A percentile compares a stretch with the other conserved stretches of the same genome.
phyloP scores from a whole-genome alignment of 1,140 invertebrate genomes.

The Hylyphantes graminicola region DNA sequence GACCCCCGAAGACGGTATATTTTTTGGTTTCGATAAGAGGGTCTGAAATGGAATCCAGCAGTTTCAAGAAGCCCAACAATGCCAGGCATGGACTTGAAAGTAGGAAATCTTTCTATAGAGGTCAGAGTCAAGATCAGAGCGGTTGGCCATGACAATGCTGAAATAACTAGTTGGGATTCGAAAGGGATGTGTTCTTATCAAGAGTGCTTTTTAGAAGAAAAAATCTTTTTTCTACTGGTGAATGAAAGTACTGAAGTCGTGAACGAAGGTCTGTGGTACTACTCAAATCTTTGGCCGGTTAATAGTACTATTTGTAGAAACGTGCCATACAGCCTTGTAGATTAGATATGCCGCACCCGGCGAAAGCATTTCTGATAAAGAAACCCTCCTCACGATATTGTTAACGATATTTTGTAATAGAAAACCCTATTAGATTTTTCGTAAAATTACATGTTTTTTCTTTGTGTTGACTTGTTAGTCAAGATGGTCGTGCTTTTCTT shows the following conservation, averaged over 20 bases:
- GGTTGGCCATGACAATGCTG: conserved; percentile 29
- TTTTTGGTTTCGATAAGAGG: conserved; percentile 8
- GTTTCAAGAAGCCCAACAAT: conserved; percentile 12
- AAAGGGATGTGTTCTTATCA: conserved; percentile 47
- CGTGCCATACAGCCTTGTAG: not conserved
- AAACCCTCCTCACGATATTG: not conserved
- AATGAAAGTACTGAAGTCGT: conserved; percentile 9
- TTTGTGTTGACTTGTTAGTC: not conserved
- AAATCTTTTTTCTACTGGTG: not conserved
- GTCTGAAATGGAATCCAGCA: conserved; percentile 16
- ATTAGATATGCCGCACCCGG: conserved; percentile 1
- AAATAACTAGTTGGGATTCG: conserved; percentile 46
- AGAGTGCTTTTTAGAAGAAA: not conserved
- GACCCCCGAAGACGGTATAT: conserved; percentile 32
- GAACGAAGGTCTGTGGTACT: not conserved
- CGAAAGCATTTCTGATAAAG: not conserved
- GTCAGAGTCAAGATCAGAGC: conserved; percentile 16
- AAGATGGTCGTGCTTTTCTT: not conserved
- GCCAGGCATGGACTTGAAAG: not conserved
- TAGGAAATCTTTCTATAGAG: conserved; percentile 17
- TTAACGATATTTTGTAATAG: not conserved
- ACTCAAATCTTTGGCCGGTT: not conserved
- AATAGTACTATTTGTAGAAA: conserved; percentile 1
- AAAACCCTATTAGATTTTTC: not conserved
- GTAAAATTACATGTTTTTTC: conserved; percentile 6